These are phyloP conservation scores for Sycophaga agraensis DNA, from an alignment of 1,140 invertebrate genomes.

Conservation along the genomic window DNA sequence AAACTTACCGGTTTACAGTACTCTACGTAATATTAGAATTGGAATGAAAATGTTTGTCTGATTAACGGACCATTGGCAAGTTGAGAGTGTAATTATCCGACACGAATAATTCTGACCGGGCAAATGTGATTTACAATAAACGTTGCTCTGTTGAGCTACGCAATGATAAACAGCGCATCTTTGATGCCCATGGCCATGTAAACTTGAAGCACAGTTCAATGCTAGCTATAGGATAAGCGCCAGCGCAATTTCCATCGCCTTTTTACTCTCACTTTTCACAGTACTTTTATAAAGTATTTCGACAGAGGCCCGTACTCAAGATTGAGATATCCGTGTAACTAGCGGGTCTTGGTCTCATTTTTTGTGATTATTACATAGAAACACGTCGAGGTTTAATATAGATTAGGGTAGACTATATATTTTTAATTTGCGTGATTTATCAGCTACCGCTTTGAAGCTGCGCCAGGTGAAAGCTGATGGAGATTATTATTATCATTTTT, in stretches of 20 bases:
- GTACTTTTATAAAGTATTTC: constrained; percentile 45
- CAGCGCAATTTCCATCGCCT: too few species aligned
- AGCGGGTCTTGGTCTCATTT: constrained; percentile 52
- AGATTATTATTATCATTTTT: not conserved
- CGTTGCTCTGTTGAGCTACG: not conserved
- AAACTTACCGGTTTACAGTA: too few species aligned
- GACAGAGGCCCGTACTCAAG: constrained; percentile 42
- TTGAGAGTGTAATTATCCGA: too few species aligned
- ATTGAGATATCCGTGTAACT: constrained; percentile 39
- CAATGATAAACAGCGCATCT: not conserved
- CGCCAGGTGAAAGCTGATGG: constrained; percentile 7
- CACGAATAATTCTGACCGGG: not conserved
- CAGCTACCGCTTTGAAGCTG: constrained; percentile 11
- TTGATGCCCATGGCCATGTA: too few species aligned
- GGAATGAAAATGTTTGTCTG: too few species aligned
- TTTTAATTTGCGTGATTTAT: constrained; percentile 35
- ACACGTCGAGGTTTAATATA: constrained; percentile 38
- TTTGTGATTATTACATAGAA: constrained; percentile 56
- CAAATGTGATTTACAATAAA: not conserved
- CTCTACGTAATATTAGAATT: too few species aligned
- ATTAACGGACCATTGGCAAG: too few species aligned
- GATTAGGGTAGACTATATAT: constrained; percentile 40
- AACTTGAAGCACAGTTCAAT: too few species aligned
- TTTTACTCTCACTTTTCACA: constrained; percentile 14
- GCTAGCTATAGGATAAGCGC: too few species aligned